Percentiles rank a stretch among this genome's conserved stretches.
phyloP scores from a whole-genome alignment of 2,888 invertebrate genomes.

The Phrixothrix hirtus region DNA sequence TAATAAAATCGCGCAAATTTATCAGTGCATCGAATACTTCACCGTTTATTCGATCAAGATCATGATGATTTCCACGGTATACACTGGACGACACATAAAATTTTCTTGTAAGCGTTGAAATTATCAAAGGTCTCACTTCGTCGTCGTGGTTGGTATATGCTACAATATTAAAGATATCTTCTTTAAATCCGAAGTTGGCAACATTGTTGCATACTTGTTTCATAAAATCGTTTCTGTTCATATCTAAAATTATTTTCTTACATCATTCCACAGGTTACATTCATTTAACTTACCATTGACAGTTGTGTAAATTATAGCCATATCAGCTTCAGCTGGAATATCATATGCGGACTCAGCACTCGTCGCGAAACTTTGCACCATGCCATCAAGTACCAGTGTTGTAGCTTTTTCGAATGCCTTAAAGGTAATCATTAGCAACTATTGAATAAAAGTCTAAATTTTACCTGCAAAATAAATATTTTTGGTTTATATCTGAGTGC shows the following conservation, averaged over 20 bases:
- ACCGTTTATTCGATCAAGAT: conserved; percentile 5
- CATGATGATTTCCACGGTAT: conserved; percentile 40
- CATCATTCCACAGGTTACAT: too few relatives aligned
- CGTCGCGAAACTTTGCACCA: background rate
- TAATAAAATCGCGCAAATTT: conserved; percentile 1
- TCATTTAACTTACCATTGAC: conserved; percentile 7
- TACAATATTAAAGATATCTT: conserved; percentile 43
- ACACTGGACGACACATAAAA: conserved; percentile 43
- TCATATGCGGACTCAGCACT: conserved; percentile 21
- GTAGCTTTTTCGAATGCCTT: conserved; percentile 11
- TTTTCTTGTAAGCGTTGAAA: conserved; percentile 49
- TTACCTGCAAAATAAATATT: conserved; percentile 49
- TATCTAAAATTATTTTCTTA: background rate
- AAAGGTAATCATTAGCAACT: conserved; percentile 1
- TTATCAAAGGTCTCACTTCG: conserved; percentile 38
- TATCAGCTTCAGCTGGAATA: conserved; percentile 39
- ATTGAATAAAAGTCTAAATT: conserved; percentile 2
- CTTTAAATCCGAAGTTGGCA: conserved; percentile 38
- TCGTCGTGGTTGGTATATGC: conserved; percentile 26
- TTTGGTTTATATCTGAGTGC: conserved; percentile 48
- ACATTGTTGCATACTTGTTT: conserved; percentile 41
- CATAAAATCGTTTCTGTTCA: conserved; percentile 30
- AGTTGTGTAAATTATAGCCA: conserved; percentile 37
- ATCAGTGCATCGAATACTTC: background rate
- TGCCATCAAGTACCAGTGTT: background rate